These are phyloP conservation scores for Ophion obscuratus DNA, from an alignment of 2,888 invertebrate species.

Conservation along the genomic window DNA sequence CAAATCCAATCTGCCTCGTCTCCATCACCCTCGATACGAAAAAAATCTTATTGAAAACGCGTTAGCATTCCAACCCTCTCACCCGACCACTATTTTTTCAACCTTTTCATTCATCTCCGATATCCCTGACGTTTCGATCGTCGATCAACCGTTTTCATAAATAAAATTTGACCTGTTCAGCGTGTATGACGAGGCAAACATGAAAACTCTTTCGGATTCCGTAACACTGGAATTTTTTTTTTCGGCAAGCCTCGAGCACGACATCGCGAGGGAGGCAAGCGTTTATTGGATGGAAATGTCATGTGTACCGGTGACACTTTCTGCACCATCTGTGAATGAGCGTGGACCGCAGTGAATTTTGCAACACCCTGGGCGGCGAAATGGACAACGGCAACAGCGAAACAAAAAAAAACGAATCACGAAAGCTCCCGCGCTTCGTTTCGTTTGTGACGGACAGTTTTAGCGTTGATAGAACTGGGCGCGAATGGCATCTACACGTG, in stretches of 20 bases:
- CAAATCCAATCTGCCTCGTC: background rate
- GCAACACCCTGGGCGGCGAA: slow-evolving; percentile 4
- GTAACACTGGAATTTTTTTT: background rate
- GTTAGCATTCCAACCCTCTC: background rate
- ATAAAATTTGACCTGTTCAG: background rate
- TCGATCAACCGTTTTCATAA: background rate
- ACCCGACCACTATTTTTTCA: background rate
- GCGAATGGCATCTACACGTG: slow-evolving; percentile 35
- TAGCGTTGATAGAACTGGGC: slow-evolving; percentile 51
- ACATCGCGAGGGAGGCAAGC: background rate
- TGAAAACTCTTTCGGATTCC: background rate
- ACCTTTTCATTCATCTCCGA: background rate
- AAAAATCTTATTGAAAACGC: background rate
- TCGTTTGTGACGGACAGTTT: slow-evolving; percentile 54
- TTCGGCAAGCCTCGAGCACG: slow-evolving; percentile 10
- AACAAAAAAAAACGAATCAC: slow-evolving; percentile 45
- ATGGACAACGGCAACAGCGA: background rate
- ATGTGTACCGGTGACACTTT: slow-evolving; percentile 25
- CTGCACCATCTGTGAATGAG: slow-evolving; percentile 53
- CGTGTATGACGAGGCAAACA: background rate
- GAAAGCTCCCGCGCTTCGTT: slow-evolving; percentile 52
- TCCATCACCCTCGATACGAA: background rate
- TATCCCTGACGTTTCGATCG: background rate
- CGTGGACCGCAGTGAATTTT: slow-evolving; percentile 52
- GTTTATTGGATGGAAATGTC: slow-evolving; percentile 27